Conservation (phyloP, 2,113 vertebrate genomes). For the Nettapus auritus region DNA sequence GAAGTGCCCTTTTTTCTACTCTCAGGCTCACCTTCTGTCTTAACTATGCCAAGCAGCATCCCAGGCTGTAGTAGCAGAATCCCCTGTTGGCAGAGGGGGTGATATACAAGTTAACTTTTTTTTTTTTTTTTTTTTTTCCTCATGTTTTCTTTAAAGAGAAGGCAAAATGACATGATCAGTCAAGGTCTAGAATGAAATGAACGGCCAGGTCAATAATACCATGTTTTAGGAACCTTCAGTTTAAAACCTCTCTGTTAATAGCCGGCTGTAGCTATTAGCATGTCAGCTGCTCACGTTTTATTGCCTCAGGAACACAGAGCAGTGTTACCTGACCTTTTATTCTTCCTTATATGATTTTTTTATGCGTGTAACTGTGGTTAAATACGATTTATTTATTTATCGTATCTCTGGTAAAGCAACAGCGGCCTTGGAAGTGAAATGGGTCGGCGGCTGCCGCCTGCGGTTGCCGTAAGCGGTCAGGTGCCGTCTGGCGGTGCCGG, state of each 20-base stretch:
- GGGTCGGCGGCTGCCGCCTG: fast-evolving
- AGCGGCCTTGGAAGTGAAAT: background rate
- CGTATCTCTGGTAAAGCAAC: fast-evolving
- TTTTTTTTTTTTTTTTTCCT: background rate
- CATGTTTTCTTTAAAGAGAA: background rate
- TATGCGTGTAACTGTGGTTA: fast-evolving
- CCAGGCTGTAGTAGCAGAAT: background rate
- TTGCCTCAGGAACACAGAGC: no score
- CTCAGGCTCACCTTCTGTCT: background rate
- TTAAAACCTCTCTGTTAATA: background rate
- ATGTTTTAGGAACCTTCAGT: background rate
- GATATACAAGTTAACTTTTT: background rate
- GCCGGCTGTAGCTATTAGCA: background rate
- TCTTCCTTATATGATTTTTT: fast-evolving
- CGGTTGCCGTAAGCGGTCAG: fast-evolving
- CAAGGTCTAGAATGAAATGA: background rate
- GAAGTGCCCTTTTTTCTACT: background rate
- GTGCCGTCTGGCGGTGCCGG: background rate
- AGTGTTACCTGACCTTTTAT: no score
- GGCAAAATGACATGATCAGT: background rate
- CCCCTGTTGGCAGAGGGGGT: background rate
- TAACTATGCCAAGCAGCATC: background rate
- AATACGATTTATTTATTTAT: background rate
- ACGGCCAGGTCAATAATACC: fast-evolving
- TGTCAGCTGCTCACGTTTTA: fast-evolving